Evolutionary conservation across 1,140 invertebrate genomes (phyloP).

Genomic region (Panagrolaimus sp.): DNA sequence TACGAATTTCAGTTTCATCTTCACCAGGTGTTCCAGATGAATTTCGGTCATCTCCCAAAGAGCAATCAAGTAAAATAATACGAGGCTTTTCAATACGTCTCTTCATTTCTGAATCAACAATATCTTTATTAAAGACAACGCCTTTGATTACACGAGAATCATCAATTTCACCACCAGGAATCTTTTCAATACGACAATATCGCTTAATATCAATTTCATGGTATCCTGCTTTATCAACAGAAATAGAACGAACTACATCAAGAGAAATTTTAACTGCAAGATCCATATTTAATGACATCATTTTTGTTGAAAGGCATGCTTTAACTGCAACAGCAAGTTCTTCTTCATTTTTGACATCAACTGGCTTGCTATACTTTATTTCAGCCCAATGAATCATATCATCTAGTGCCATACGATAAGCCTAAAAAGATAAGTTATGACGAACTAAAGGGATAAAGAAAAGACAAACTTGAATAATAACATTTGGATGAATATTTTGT

Average conservation of each 20-base stretch:
- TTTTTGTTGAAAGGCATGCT: slow-evolving; percentile 95
- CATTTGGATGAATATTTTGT: slow-evolving; percentile 91
- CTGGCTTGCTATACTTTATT: slow-evolving; percentile 72
- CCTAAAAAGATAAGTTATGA: slow-evolving; percentile 56
- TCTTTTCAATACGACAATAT: slow-evolving; percentile 96
- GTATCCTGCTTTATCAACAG: slow-evolving; percentile 74
- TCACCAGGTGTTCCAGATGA: slow-evolving; percentile 78
- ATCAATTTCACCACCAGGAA: slow-evolving; percentile 89
- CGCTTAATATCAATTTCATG: slow-evolving; percentile 95
- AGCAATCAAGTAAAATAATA: slow-evolving; percentile 88
- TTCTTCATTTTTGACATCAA: slow-evolving; percentile 75
- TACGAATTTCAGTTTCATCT: slow-evolving; percentile 89
- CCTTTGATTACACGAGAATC: slow-evolving; percentile 88
- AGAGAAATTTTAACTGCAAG: slow-evolving; percentile 89
- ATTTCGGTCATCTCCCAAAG: slow-evolving; percentile 85
- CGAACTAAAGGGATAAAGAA: not conserved
- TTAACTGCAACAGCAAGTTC: slow-evolving; percentile 78
- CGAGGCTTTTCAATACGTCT: slow-evolving; percentile 89
- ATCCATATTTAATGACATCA: slow-evolving; percentile 87
- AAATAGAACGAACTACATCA: slow-evolving; percentile 85
- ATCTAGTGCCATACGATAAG: slow-evolving; percentile 86
- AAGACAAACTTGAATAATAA: slow-evolving; percentile 72
- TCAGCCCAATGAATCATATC: slow-evolving; percentile 78
- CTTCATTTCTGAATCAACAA: slow-evolving; percentile 93
- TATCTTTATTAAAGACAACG: slow-evolving; percentile 97